Conservation (phyloP, 2,113 vertebrate genomes). For the Fukomys damarensis region DNA sequence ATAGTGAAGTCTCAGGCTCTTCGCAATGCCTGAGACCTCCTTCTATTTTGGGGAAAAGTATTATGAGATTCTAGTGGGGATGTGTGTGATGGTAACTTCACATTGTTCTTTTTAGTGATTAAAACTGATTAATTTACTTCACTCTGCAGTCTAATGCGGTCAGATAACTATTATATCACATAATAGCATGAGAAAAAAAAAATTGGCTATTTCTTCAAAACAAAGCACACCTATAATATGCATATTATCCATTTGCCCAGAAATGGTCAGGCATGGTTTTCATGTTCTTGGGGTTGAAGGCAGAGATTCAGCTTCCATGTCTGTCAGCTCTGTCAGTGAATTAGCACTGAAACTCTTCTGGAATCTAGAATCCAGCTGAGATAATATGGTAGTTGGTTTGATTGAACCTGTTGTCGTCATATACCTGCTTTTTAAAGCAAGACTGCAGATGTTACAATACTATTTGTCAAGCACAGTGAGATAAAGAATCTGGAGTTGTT, state of each 20-base stretch:
- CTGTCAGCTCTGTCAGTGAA: background rate
- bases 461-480: conserved; percentile 64
- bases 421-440: conserved; percentile 55
- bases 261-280: background rate
- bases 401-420: conserved; percentile 46
- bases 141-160: background rate
- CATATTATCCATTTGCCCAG: background rate
- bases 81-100: background rate
- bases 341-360: conserved; percentile 25
- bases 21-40: background rate
- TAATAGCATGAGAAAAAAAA: background rate
- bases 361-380: conserved; percentile 20
- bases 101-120: background rate
- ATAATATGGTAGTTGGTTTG: conserved; percentile 18
- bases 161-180: background rate
- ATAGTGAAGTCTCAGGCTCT: background rate
- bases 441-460: conserved; percentile 36
- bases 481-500: conserved; percentile 65
- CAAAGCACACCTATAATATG: background rate
- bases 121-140: conserved; percentile 25
- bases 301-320: background rate
- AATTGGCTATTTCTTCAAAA: background rate
- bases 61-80: background rate
- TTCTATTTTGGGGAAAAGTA: background rate
- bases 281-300: background rate